Evolutionary conservation across 2,888 invertebrate species (phyloP).

Genomic region (Coronaproctus castanopsis): DNA sequence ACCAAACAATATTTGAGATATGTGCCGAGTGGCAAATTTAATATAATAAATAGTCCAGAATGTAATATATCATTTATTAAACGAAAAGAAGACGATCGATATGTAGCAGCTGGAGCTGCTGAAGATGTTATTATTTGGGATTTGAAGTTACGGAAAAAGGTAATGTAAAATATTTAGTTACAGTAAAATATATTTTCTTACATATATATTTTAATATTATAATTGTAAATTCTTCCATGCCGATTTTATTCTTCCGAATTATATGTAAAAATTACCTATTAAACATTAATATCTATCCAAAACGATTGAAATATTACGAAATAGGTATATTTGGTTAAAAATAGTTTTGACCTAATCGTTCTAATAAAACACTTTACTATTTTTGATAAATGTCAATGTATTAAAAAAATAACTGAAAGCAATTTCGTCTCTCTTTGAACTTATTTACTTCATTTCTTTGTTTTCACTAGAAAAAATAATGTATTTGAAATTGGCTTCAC

Average conservation of each 20-base stretch:
- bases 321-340: too few species aligned
- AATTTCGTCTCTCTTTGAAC: too few species aligned
- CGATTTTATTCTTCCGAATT: too few species aligned
- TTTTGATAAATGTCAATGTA: too few species aligned
- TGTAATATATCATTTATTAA: slow-evolving; percentile 65
- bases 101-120: slow-evolving; percentile 75
- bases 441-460: too few species aligned
- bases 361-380: too few species aligned
- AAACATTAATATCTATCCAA: not conserved
- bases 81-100: slow-evolving; percentile 51
- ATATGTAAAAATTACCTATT: not conserved
- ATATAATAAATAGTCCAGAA: slow-evolving; percentile 59
- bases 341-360: too few species aligned
- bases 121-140: slow-evolving; percentile 92
- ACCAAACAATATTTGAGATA: slow-evolving; percentile 90
- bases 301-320: not conserved
- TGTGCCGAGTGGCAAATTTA: slow-evolving; percentile 61
- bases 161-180: slow-evolving; percentile 24
- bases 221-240: too few species aligned
- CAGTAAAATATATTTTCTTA: slow-evolving; percentile 5
- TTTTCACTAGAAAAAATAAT: too few species aligned
- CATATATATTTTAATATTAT: not conserved
- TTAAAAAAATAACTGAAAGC: too few species aligned
- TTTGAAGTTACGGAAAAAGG: slow-evolving; percentile 62
- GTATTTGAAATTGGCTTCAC: too few species aligned